phyloP scores from a whole-genome alignment of 2,113 vertebrate genomes.

The Bettongia penicillata region DNA sequence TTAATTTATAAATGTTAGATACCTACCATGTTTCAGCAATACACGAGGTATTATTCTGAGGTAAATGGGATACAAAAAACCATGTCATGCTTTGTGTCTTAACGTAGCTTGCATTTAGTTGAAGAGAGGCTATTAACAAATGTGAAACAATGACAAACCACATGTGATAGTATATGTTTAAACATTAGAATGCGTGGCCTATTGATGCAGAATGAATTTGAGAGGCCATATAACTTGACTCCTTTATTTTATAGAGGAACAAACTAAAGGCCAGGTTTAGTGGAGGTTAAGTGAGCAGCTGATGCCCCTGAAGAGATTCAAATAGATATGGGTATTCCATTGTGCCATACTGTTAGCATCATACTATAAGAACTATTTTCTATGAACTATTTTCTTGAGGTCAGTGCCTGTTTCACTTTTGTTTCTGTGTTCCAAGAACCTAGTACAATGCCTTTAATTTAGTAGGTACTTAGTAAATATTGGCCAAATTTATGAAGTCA shows the following conservation, averaged over 20 bases:
- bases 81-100: neutral
- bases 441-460: neutral
- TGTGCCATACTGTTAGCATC: neutral
- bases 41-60: neutral
- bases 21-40: neutral
- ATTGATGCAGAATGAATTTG: neutral
- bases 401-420: neutral
- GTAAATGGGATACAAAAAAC: neutral
- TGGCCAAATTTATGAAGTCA: neutral
- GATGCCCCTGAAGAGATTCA: neutral
- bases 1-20: neutral
- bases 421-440: neutral
- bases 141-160: neutral
- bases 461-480: neutral
- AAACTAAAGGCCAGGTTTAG: neutral
- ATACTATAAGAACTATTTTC: neutral
- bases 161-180: neutral
- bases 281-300: neutral
- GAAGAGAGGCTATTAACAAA: constrained; percentile 1
- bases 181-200: neutral
- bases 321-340: neutral
- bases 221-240: neutral
- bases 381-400: neutral
- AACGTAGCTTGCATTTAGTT: neutral
- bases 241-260: neutral